Evolutionary conservation across 2,888 invertebrate genomes (phyloP), one percentile per base, ranked within the genome.

Genomic region (Aphidius colemani): DNA sequence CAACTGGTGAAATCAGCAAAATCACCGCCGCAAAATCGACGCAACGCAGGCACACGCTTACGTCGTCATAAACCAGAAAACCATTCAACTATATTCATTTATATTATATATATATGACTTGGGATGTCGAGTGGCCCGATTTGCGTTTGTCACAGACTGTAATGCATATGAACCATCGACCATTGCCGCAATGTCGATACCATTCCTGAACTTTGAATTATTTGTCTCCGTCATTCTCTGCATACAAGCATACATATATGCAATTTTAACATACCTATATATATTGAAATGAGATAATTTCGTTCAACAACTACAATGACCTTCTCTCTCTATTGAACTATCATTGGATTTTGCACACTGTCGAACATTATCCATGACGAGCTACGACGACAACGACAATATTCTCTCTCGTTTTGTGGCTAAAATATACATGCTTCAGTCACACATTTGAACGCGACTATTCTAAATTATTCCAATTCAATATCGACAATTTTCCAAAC

Each of bases 101-200:
- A n/a, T n/a, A n/a, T 18, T 18, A 18, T 18, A 18, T 18, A 53
- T 55, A 55, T 51, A 41, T 44, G 30, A 30, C 3, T 45, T 10
- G 49, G 56, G 49, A 65, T 60, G 64, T 64, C 57, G 61, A 67
- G 69, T 71, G 69, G 70, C 71, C 70, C 69, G 67, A 71, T 71
- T 70, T 68, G 68, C 71, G 67, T 71, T 71, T 69, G 70, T 69
- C 71, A 71, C 71, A 71, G 49, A 66, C 64, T 53, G 64, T 59
- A 63, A 61, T 55, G 45, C 50, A 41, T 61, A 48, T 49, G 30
- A 44, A n/a, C 46, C 59, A 44, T 53, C 51, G 58, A 61, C 46
- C 48, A 61, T 61, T 39, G 49, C 48, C 11, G 30, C 45, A 49
- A 49, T 63, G 61, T 45, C 61, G 62, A 67, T 65, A 67, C 13